Percentiles rank a stretch among this genome's conserved stretches.
phyloP scores from a whole-genome alignment of 2,797 vertebrate genomes.

The Scarus forsteni region DNA sequence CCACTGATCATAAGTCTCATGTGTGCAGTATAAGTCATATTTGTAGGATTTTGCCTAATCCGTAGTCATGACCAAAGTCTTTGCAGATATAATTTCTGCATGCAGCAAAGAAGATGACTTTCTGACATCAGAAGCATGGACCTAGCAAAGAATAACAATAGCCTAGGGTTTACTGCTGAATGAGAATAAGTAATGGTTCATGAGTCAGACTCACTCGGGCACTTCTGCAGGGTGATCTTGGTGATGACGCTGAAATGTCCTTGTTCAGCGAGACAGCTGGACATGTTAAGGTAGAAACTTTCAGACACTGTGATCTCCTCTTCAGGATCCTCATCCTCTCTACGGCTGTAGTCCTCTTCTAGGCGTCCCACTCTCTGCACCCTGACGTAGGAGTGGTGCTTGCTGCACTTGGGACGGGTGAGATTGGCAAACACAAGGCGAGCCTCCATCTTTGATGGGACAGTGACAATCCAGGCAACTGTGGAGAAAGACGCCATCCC shows the following conservation, averaged over 20 bases:
- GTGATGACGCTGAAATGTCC: slow-evolving; percentile 83
- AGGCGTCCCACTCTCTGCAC: slow-evolving; percentile 76
- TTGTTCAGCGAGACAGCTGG: slow-evolving; percentile 87
- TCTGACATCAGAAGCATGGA: neutral
- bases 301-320: slow-evolving; percentile 62
- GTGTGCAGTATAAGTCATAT: too few species aligned
- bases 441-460: slow-evolving; percentile 83
- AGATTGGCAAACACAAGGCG: slow-evolving; percentile 83
- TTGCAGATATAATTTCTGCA: too few species aligned
- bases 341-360: slow-evolving; percentile 79
- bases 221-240: slow-evolving; percentile 81
- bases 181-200: neutral
- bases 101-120: neutral
- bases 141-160: too few species aligned
- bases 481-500: slow-evolving; percentile 85
- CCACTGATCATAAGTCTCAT: too few species aligned
- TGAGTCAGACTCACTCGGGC: slow-evolving; percentile 52
- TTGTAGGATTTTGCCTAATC: too few species aligned
- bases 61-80: too few species aligned
- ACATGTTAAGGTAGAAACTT: slow-evolving; percentile 93
- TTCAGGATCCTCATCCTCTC: slow-evolving; percentile 84
- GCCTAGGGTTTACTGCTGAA: too few species aligned
- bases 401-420: slow-evolving; percentile 83
- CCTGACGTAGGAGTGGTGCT: slow-evolving; percentile 79
- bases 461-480: slow-evolving; percentile 87